Evolutionary conservation across 2,888 invertebrate genomes (phyloP), one percentile per base, ranked within the genome.

Genomic region (Spilosoma lubricipeda): DNA sequence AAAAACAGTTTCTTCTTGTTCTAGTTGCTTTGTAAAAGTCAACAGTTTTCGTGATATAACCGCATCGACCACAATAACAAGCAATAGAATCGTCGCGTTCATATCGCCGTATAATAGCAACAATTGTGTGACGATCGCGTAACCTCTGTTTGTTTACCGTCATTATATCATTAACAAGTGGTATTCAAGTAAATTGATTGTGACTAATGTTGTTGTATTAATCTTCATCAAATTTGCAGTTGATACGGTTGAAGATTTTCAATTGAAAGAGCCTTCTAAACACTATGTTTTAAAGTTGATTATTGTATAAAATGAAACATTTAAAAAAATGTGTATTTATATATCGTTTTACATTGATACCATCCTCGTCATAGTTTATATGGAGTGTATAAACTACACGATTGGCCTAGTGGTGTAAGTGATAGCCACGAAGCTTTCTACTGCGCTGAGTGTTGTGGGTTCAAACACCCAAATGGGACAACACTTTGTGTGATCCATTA

Each of bases 61-160:
- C 77, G 72, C 72, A 74, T 63, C 71, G 72, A 78, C 77, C 77
- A 78, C 79, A 78, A 64, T 79, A 82, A 80, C 79, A 73, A 85
- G 70, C 71, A 27, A 36, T 71, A 70, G 77, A 80, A 85, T 86
- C 84, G 86, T 87, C 79, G 79, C 83, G 83, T 72, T 82, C 85
- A 90, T 91, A 88, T 88, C 85, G 78, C 84, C 91, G 89, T 92
- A 86, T 89, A 92, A 92, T 91, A 82, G 79, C 78, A 79, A 83
- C 84, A 84, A 88, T 90, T 85, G 85, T 80, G 75, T 66, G 75
- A 70, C 74, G 20, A 59, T 77, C 75, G 72, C 77, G 77, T 77
- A 86, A 82, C 72, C 18, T 66, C 74, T 70, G 75, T 63, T 75
- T 70, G 75, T 63, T 66, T 63, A 71, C 33, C 71, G 18, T 45